These are phyloP conservation scores for Calidris pygmaea DNA, from an alignment of 2,113 vertebrate genomes.

Conservation along the genomic window DNA sequence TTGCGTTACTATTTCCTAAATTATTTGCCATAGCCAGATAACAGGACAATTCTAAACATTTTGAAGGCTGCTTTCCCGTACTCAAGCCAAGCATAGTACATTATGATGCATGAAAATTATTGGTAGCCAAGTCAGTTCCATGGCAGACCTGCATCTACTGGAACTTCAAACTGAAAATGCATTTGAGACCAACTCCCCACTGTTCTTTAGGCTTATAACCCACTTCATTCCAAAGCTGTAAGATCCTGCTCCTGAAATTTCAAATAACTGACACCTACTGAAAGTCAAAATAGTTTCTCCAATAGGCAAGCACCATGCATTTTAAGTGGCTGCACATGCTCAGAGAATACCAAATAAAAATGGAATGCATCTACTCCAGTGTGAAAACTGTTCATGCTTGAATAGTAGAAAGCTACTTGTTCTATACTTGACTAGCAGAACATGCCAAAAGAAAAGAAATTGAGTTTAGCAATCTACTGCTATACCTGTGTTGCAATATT, in stretches of 20 bases:
- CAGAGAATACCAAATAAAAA: not conserved
- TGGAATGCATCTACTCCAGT: not conserved
- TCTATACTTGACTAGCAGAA: not conserved
- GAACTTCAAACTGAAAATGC: not conserved
- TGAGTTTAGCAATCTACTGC: not conserved
- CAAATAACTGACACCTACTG: not conserved
- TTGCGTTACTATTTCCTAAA: not conserved
- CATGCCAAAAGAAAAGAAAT: not conserved
- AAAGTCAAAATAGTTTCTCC: not conserved
- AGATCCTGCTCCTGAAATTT: not conserved
- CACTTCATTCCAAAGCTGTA: not conserved
- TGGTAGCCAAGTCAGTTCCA: not conserved
- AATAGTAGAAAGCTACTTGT: not conserved
- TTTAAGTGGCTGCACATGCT: not conserved
- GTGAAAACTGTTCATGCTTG: not conserved
- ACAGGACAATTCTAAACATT: not conserved
- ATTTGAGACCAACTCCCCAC: not conserved
- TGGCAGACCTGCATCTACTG: not conserved
- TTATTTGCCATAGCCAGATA: not conserved
- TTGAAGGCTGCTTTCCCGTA: not conserved
- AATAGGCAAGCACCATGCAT: not conserved
- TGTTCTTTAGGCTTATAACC: not conserved
- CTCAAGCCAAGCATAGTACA: not conserved
- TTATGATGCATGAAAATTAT: accelerated
- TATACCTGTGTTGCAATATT: not conserved